These are phyloP conservation scores for Dusona sp. DNA, from an alignment of 2,888 invertebrate species.

Conservation along the genomic window DNA sequence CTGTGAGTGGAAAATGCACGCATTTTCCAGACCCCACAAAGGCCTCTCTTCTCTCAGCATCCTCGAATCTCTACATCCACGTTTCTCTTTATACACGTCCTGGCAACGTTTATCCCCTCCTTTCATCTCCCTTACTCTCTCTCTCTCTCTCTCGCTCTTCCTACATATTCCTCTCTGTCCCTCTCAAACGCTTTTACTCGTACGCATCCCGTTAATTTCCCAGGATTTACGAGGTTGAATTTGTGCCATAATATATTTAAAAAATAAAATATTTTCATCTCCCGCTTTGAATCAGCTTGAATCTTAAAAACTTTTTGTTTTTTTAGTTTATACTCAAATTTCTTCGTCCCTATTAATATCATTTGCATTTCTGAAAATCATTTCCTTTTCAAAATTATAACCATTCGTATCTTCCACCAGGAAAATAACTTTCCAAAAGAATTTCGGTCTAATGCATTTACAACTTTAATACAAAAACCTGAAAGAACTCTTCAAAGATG, in stretches of 20 bases:
- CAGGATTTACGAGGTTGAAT: neutral
- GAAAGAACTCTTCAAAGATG: no score
- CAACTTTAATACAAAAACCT: no score
- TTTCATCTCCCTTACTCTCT: neutral
- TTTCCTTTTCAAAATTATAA: no score
- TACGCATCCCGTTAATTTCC: neutral
- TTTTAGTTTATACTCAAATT: no score
- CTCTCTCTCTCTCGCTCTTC: neutral
- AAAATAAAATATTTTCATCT: neutral
- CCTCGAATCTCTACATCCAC: constrained; percentile 45
- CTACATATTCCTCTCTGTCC: neutral
- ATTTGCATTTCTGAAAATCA: neutral
- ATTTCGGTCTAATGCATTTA: no score
- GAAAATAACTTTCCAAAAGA: no score
- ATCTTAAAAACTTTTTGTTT: neutral
- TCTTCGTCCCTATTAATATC: neutral
- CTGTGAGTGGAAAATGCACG: constrained; percentile 64
- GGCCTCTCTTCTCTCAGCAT: constrained; percentile 47
- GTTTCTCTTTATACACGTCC: constrained; percentile 24
- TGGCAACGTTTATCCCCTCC: constrained; percentile 44
- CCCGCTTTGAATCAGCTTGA: neutral
- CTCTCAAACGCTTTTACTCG: neutral
- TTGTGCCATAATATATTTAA: neutral
- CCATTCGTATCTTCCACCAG: no score
- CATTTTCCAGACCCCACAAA: constrained; percentile 59